Base-by-base conservation (phyloP, 2,113 vertebrate genomes). In the Oceanites oceanicus region DNA sequence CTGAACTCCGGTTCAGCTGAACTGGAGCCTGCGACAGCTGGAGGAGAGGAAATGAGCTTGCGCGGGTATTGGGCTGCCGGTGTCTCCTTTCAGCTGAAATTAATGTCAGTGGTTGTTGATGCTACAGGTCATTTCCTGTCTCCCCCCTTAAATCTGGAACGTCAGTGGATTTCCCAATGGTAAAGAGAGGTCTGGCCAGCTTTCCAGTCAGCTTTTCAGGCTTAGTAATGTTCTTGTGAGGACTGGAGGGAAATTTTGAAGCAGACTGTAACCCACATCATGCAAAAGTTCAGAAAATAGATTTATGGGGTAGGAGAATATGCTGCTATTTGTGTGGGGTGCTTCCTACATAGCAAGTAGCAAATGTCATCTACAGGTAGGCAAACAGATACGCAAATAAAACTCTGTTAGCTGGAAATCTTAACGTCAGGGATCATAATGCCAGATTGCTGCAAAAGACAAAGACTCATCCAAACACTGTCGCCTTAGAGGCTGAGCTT, bases 61-160 rank as follows among this genome's bases (percentile, higher is more conserved):
- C 2, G 6, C 0, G 4, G 53, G 18, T 78, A 38, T 82, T 91
- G 3, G 0, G n/a, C 83, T 91, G 82, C 63, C 0, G 30, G 76
- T 81, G 83, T 89, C 73, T 74, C 40, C 56, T 94, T 93, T 94
- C 97, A 91, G 65, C 70, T 72, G 83, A 86, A 94, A 91, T 75
- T 63, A 29, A 47, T 72, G 92, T 91, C 90, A 81, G 9, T 61
- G 56, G 53, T 45, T 95, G 82, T 81, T 97, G 88, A 75, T 87
- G 80, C 88, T 85, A 68, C 83, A 93, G 83, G 88, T 95, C 52
- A 94, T 94, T 97, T 92, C 96, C 94, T 78, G 20, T 72, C 88
- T 89, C 61, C 42, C 17, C 13, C 1, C 0, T 89, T 77, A 86
- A 84, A 92, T 75, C 76, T 94, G 91, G 70, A 91, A 72, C 53